Percentiles rank a stretch among this genome's conserved stretches.
Evolutionary conservation across 2,797 vertebrate genomes (phyloP).

Genomic region (Darevskia nairensis): DNA sequence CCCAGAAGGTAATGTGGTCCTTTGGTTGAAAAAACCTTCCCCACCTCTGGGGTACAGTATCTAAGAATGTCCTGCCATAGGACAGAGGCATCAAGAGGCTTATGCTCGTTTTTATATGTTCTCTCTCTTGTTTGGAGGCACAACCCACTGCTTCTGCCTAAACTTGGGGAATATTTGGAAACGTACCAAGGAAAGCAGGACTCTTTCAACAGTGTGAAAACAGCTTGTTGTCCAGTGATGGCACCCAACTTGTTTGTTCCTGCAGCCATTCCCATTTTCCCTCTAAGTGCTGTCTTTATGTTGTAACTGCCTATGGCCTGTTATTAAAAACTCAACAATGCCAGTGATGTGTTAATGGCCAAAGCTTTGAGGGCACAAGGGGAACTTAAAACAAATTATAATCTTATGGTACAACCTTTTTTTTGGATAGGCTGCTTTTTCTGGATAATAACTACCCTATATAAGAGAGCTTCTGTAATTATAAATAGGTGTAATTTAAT

Average conservation of each 20-base stretch:
- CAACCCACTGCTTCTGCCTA: background rate
- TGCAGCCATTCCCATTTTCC: background rate
- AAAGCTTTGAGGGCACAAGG: background rate
- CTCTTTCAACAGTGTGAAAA: background rate
- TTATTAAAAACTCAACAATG: background rate
- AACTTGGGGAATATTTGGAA: background rate
- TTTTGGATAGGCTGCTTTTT: constrained; percentile 33
- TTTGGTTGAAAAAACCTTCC: too few relatives aligned
- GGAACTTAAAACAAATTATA: constrained; percentile 27
- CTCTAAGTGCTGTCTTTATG: background rate
- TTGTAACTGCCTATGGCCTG: background rate
- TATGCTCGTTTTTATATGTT: background rate
- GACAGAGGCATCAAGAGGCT: too few relatives aligned
- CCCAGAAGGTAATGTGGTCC: too few relatives aligned
- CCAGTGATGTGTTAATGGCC: background rate
- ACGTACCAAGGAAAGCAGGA: background rate
- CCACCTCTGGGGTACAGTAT: background rate
- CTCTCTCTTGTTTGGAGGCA: background rate
- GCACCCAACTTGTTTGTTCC: background rate
- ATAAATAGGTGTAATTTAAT: constrained; percentile 16
- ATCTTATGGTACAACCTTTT: constrained; percentile 9
- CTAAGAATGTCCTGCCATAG: background rate
- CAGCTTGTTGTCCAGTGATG: background rate
- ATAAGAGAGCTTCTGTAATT: constrained; percentile 19
- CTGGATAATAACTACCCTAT: constrained; percentile 10